These are phyloP conservation scores for Drosophila nebulosa DNA, from an alignment of 1,140 invertebrate species.

Conservation along the genomic window DNA sequence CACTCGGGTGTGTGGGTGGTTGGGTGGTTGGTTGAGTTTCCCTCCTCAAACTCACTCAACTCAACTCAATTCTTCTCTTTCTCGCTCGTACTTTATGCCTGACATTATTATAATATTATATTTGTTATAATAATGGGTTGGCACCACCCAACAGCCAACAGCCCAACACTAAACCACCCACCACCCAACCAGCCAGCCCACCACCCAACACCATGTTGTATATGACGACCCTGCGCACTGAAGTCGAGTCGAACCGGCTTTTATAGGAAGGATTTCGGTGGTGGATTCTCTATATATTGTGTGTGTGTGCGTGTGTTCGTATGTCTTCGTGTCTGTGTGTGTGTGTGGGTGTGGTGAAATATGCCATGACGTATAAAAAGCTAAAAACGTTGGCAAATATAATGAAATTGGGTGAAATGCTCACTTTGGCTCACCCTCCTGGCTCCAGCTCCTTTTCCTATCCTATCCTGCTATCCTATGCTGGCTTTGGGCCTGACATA, in stretches of 20 bases:
- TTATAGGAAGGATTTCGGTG: slow-evolving; percentile 29
- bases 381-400: slow-evolving; percentile 80
- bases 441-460: slow-evolving; percentile 1
- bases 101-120: slow-evolving; percentile 79
- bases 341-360: slow-evolving; percentile 70
- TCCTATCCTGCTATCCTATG: not conserved
- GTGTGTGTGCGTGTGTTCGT: slow-evolving; percentile 1
- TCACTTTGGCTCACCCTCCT: slow-evolving; percentile 14
- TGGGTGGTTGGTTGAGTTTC: slow-evolving; percentile 29
- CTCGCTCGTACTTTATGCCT: slow-evolving; percentile 67
- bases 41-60: slow-evolving; percentile 13
- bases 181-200: slow-evolving; percentile 24
- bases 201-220: not conserved
- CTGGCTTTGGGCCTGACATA: slow-evolving; percentile 48
- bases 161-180: too few relatives aligned
- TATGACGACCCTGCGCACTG: slow-evolving; percentile 48
- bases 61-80: slow-evolving; percentile 24
- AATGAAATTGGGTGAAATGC: slow-evolving; percentile 79
- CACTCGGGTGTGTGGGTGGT: too few relatives aligned
- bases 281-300: slow-evolving; percentile 26
- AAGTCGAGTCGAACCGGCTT: slow-evolving; percentile 40
- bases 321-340: slow-evolving; percentile 7
- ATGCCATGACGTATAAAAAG: slow-evolving; percentile 78
- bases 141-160: slow-evolving; percentile 55
- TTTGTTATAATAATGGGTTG: slow-evolving; percentile 78